Percentiles rank a stretch among this genome's conserved stretches.
These are phyloP conservation scores for Numenius arquata DNA, from an alignment of 2,113 vertebrate species.

Conservation along the genomic window DNA sequence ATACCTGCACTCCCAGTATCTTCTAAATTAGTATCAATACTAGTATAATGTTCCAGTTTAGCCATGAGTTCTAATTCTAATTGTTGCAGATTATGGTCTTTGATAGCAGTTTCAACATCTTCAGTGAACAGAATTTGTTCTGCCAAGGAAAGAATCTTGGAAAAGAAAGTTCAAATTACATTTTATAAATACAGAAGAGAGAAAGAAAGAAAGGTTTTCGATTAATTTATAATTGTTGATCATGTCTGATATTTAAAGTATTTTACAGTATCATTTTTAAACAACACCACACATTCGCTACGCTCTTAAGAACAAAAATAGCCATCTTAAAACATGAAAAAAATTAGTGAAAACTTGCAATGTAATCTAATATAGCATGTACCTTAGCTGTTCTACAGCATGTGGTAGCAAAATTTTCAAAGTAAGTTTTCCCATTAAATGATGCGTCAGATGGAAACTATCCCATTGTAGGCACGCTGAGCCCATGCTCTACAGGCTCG, in stretches of 20 bases:
- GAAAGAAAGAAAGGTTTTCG: background rate
- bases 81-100: constrained; percentile 82
- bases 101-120: constrained; percentile 88
- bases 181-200: background rate
- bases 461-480: background rate
- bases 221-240: background rate
- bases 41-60: constrained; percentile 93
- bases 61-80: constrained; percentile 84
- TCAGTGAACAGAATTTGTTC: constrained; percentile 98
- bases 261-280: background rate
- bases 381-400: background rate
- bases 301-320: background rate
- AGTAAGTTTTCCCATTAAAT: background rate
- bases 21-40: constrained; percentile 76
- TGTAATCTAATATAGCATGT: background rate
- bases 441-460: background rate
- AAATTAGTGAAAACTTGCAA: background rate
- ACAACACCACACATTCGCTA: background rate
- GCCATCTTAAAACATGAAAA: background rate
- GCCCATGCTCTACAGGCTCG: background rate
- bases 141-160: constrained; percentile 89
- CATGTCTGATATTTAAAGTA: background rate
- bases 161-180: constrained; percentile 15
- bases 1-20: constrained; percentile 78
- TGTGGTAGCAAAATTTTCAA: background rate